phyloP scores from a whole-genome alignment of 2,888 invertebrate genomes.

The Phaonia tiefii region DNA sequence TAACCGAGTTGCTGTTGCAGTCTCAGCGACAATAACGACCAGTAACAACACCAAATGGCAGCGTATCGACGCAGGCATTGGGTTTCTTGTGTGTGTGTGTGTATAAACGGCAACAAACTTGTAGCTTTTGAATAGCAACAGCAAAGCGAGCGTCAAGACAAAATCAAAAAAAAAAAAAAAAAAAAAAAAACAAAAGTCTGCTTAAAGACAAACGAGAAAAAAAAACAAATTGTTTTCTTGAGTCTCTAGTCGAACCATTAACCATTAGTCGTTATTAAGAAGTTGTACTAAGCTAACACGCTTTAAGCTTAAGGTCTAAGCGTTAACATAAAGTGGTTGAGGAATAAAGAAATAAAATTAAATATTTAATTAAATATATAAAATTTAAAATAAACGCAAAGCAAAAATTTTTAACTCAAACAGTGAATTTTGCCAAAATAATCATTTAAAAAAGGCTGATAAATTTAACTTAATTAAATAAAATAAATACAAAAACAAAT shows the following conservation, averaged over 20 bases:
- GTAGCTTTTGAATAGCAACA: background rate
- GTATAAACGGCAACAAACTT: conserved; percentile 23
- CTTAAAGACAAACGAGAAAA: conserved; percentile 61
- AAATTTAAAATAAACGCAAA: conserved; percentile 36
- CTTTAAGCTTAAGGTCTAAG: conserved; percentile 67
- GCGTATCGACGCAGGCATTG: conserved; percentile 40
- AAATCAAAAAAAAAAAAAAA: conserved; percentile 27
- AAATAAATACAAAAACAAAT: conserved; percentile 36
- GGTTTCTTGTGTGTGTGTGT: background rate
- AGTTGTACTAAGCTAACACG: conserved; percentile 74
- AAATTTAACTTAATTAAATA: conserved; percentile 58
- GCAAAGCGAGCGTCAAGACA: background rate
- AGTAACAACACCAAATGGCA: conserved; percentile 51
- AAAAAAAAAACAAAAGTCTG: conserved; percentile 54
- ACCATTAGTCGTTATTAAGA: conserved; percentile 74
- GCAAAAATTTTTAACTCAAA: background rate
- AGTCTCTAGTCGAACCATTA: conserved; percentile 68
- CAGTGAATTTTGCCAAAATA: conserved; percentile 22
- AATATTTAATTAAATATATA: conserved; percentile 39
- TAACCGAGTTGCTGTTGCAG: conserved; percentile 42
- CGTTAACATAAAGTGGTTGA: conserved; percentile 59
- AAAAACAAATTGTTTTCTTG: conserved; percentile 71
- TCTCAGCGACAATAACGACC: conserved; percentile 26
- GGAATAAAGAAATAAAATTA: conserved; percentile 47
- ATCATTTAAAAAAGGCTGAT: conserved; percentile 60